Percentiles rank a stretch among this genome's conserved stretches.
These are phyloP conservation scores for Lindbergichthys nudifrons DNA, from an alignment of 2,797 vertebrate genomes.

Conservation along the genomic window DNA sequence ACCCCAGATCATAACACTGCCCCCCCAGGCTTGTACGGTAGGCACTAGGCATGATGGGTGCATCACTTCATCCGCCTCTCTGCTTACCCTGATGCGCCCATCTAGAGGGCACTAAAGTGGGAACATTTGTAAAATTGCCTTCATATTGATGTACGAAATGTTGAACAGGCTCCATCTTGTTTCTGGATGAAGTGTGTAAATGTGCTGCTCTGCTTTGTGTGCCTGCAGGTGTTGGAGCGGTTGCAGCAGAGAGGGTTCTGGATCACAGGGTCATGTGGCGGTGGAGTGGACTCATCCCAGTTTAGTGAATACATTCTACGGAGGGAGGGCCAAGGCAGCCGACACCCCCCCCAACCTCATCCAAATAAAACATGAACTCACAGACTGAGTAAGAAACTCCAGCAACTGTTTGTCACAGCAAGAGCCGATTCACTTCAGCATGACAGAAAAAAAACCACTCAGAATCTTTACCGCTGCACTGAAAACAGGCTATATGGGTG, in stretches of 20 bases:
- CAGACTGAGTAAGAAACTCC: conserved; percentile 81
- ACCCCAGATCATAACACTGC: no score
- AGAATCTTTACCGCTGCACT: neutral
- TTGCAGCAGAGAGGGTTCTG: conserved; percentile 93
- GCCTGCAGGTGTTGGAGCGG: conserved; percentile 91
- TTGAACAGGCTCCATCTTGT: neutral
- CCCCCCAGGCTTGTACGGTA: no score
- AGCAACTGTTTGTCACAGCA: neutral
- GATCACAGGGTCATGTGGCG: conserved; percentile 93
- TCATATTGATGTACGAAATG: neutral
- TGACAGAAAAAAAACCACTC: neutral
- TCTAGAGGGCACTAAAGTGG: neutral
- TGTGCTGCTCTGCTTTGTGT: conserved; percentile 20
- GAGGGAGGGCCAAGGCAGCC: conserved; percentile 87
- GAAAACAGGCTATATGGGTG: neutral
- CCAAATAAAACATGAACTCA: conserved; percentile 92
- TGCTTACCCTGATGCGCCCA: no score
- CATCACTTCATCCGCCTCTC: no score
- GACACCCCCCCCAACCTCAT: conserved; percentile 85
- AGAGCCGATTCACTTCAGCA: neutral
- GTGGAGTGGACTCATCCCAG: conserved; percentile 95
- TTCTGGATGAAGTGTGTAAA: neutral
- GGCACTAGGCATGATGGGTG: no score
- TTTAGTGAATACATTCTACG: conserved; percentile 95
- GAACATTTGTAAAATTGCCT: neutral